Evolutionary conservation across 1,140 invertebrate genomes (phyloP).

Genomic region (Leucophenga varia): DNA sequence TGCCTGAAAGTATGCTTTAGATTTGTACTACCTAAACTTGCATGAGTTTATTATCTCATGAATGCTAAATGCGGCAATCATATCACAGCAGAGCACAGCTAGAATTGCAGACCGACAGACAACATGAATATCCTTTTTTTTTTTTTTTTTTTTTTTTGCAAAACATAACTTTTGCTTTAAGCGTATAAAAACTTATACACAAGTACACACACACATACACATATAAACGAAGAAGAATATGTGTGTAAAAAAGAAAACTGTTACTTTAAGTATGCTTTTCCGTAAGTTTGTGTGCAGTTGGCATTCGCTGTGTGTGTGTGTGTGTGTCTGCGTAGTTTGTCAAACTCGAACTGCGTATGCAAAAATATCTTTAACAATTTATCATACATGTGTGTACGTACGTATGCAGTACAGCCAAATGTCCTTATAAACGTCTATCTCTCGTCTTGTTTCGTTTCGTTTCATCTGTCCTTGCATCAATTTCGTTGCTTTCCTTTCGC

Average conservation of each 20-base stretch:
- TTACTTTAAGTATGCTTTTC: constrained; percentile 8
- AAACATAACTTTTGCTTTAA: no score
- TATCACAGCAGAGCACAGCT: constrained; percentile 5
- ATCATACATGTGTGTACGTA: constrained; percentile 38
- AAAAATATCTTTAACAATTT: constrained; percentile 48
- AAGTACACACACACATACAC: constrained; percentile 1
- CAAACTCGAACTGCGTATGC: constrained; percentile 24
- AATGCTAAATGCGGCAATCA: constrained; percentile 44
- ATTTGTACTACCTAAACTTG: no score
- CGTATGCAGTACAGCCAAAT: constrained; percentile 8
- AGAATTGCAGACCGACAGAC: no score
- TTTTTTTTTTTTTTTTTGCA: no score
- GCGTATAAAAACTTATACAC: not conserved
- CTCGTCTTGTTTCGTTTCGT: not conserved
- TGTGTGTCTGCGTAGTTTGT: constrained; percentile 22
- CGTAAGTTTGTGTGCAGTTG: not conserved
- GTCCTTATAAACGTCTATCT: not conserved
- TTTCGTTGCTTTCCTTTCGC: constrained; percentile 27
- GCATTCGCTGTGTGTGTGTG: not conserved
- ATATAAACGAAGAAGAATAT: not conserved
- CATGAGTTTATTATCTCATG: constrained; percentile 51
- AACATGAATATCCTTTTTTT: no score
- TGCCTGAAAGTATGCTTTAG: no score
- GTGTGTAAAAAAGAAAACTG: constrained; percentile 7
- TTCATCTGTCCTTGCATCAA: not conserved